Evolutionary conservation across 2,113 vertebrate species (phyloP), one percentile per base, ranked within the genome.

Genomic region (Vicugna pacos): DNA sequence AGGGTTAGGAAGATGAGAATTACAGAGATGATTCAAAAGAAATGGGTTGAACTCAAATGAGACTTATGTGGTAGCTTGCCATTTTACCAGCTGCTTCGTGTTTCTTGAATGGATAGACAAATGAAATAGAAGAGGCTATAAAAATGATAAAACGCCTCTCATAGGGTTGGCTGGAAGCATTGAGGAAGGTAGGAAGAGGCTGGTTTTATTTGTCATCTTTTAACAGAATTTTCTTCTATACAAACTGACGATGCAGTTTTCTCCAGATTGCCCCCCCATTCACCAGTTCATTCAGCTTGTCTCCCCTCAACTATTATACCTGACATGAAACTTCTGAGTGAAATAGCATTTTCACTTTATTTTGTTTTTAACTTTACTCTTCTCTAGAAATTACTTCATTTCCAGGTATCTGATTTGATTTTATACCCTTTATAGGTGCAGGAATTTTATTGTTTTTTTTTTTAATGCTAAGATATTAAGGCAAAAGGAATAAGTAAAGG

Each of bases 41-140:
- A 95, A 64, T 70, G 24, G 22, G 15, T 81, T 92, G 70, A 96
- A 79, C 46, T 80, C n/a, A 88, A 56, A 69, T 60, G 46, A 95
- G 60, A 89, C 24, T 70, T 93, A 26, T 86, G 8, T 65, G 42
- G 70, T 84, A 88, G 26, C 26, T 17, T 96, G 73, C 54, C 22
- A 64, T 84, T 94, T 91, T 89, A 73, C 42, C 13, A 42, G 24
- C 11, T 96, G 13, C 54, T 69, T 73, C 28, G 19, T 96, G 22
- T 97, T 95, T 83, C n/a, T 86, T 88, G 52, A 92, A 77, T 95
- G 60, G 30, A 60, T 80, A 81, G 70, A 48, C 91, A 85, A 77
- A 70, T 72, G 11, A 89, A 89, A 48, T 96, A 35, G 38, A 93
- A 95, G 65, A 93, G 60, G 11, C 10, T 76, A 16, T 80, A 91